Evolutionary conservation across 1,140 invertebrate genomes (phyloP), one percentile per base, ranked within the genome.

Genomic region (Drosophila tsacasi): DNA sequence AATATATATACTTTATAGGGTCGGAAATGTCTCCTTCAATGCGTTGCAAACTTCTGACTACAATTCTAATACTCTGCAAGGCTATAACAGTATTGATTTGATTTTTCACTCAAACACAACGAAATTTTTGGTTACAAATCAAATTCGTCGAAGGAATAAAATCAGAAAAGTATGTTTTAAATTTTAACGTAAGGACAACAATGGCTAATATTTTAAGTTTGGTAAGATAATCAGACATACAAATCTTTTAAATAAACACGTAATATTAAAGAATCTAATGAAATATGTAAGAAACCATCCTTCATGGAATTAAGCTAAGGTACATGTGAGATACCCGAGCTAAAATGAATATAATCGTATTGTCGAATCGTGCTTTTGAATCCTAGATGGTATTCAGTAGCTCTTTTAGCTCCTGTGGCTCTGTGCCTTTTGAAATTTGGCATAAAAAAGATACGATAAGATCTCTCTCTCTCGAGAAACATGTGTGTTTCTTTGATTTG

Each of bases 151-250:
- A 3, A 7, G 5, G 19, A 17, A 17, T 2, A 55, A 17, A 25
- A 17, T 17, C 7, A 17, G 7, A 15, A 46, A 46, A 5, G 12
- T 25, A 13, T 30, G 10, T 59, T 39, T 40, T 64, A 40, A 64
- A 42, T 60, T 64, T 39, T 25, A 30, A 37, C 39, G 8, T 37
- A 57, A 23, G 17, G 19, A 15, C 21, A 58, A 64, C 15, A 9
- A 64, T 64, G 54, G 54, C 62, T 32, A 59, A 61, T 7, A 15
- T 61, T 30, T 61, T 42, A 8, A 13, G 6, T 42, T 13, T 12
- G 37, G 62, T 65, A 64, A 40, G 54, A 21, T 25, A 7, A 30
- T 12, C 8, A 10, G 5, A 50, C 9, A 27, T 27, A 8, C 13
- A 47, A 3, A 47, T 15, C 46, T 13, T 21, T 4, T 12, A 6